These are phyloP conservation scores for Catharus fuscescens DNA, from an alignment of 2,113 vertebrate genomes.

Conservation along the genomic window DNA sequence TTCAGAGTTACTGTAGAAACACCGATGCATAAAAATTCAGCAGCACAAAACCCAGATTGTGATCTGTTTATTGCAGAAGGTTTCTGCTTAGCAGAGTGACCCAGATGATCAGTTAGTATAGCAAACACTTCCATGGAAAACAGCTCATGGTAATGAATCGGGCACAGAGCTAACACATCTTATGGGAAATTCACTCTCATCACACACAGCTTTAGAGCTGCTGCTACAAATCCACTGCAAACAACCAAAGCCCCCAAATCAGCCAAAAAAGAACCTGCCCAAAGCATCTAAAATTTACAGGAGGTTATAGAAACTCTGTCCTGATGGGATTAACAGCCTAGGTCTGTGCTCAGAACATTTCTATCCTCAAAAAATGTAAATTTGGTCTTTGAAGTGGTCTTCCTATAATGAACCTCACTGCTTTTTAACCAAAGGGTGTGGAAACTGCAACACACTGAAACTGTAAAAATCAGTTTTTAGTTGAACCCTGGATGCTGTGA, in stretches of 20 bases:
- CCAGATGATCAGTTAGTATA: neutral
- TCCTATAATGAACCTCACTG: conserved; percentile 5
- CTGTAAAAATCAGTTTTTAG: neutral
- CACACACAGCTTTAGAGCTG: neutral
- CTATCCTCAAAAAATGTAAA: neutral
- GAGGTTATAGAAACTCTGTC: neutral
- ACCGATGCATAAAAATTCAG: neutral
- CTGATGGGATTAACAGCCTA: neutral
- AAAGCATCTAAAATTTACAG: neutral
- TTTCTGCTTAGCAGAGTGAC: neutral
- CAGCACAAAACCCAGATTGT: neutral
- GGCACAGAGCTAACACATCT: neutral
- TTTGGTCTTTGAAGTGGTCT: neutral
- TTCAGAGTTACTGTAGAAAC: neutral
- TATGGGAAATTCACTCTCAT: neutral
- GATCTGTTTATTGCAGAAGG: neutral
- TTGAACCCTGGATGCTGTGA: neutral
- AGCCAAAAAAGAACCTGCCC: neutral
- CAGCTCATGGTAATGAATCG: neutral
- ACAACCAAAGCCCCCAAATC: neutral
- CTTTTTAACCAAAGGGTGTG: neutral
- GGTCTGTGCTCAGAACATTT: neutral
- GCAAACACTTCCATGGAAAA: neutral
- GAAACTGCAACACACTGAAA: conserved; percentile 4
- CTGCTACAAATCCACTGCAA: neutral